Evolutionary conservation across 1,140 invertebrate species (phyloP), one percentile per base, ranked within the genome.

Genomic region (Ericerus pela): DNA sequence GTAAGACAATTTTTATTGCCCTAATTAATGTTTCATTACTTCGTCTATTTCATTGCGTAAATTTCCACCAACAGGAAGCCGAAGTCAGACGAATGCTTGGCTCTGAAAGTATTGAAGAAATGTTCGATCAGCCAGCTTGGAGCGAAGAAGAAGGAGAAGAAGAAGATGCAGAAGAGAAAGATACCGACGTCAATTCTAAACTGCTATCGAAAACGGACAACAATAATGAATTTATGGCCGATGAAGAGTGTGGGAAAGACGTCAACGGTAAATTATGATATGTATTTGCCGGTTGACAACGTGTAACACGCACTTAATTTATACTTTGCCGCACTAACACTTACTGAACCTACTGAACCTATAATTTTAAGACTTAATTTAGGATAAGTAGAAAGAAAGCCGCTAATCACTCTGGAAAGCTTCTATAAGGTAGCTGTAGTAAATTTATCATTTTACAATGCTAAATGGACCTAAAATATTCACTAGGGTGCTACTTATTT

Each of bases 91-190:
- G 73, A 36, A 65, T 75, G 14, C 62, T 75, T 38, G 71, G 70
- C 56, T 68, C 74, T 61, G 66, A 68, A 62, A 53, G 58, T 63
- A 57, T 64, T 54, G 58, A 64, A 41, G 68, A 70, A 63, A 68
- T 69, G 63, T 24, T 47, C 33, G 83, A 80, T 68, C 81, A 82
- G 62, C 86, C 82, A 26, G 85, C 85, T 66, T 87, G 84, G 84
- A 85, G 80, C 59, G 79, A 81, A 59, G 80, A 81, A 54, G 76
- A 78, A 63, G 73, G 71, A 54, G 61, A 62, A 28, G 72, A 71
- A 60, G 78, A 76, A 18, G 79, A 36, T 6, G 55, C 24, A 12
- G 26, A 24, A 12, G 28, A 41, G 12, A 24, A 31, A 18, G 71
- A 75, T 58, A 71, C 64, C 30, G 66, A 63, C 18, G 72, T 73